These are phyloP conservation scores for Rhynchonycteris naso DNA, from an alignment of 2,797 vertebrate genomes.

Conservation along the genomic window DNA sequence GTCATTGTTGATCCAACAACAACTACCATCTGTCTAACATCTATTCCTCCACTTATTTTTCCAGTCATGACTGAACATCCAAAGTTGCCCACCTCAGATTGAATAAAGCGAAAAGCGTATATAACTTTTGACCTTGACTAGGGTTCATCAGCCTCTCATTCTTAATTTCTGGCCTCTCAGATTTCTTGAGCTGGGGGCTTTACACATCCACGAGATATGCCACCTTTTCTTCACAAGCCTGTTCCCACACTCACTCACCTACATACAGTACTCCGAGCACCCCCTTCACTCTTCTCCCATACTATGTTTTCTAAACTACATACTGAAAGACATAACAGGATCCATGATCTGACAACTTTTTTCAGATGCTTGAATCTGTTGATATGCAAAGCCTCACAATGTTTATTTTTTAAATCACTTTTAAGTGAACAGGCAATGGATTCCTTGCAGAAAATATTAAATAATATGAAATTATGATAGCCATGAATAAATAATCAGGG, in stretches of 20 bases:
- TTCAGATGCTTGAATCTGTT: not conserved
- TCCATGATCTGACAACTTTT: not conserved
- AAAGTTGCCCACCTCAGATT: too few relatives aligned
- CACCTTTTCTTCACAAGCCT: rapidly evolving
- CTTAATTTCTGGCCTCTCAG: not conserved
- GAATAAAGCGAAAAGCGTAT: rapidly evolving
- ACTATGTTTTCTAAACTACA: not conserved
- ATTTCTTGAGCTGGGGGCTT: not conserved
- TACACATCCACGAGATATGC: rapidly evolving
- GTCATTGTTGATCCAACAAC: not conserved
- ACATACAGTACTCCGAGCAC: not conserved
- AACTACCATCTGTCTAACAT: not conserved
- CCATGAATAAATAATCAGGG: not conserved
- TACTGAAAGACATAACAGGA: not conserved
- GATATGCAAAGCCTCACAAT: not conserved
- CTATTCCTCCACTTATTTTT: not conserved
- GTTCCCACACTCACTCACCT: not conserved
- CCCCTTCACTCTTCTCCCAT: not conserved
- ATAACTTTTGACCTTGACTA: too few relatives aligned
- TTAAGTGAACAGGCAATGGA: not conserved
- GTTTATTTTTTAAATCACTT: not conserved
- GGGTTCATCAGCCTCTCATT: not conserved
- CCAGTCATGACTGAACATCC: not conserved
- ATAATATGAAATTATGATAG: not conserved
- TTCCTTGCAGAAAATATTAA: not conserved